phyloP scores from a whole-genome alignment of 2,113 vertebrate genomes.

The Grus americana region DNA sequence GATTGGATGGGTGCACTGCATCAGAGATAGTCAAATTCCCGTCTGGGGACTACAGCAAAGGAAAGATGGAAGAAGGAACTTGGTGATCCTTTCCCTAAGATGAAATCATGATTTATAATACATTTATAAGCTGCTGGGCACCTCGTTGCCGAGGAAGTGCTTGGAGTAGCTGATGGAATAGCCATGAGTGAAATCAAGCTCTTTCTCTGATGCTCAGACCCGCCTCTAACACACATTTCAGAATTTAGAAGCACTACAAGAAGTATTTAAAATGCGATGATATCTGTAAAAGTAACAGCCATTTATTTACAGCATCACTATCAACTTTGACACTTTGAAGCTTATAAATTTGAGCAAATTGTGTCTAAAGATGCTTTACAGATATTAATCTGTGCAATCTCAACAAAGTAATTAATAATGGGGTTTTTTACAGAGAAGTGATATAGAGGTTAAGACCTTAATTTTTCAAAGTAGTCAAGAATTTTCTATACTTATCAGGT shows the following conservation, averaged over 20 bases:
- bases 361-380: not conserved
- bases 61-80: not conserved
- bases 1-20: not conserved
- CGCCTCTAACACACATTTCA: not conserved
- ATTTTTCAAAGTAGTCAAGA: not conserved
- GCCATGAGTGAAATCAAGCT: not conserved
- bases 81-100: not conserved
- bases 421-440: not conserved
- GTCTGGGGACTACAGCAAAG: not conserved
- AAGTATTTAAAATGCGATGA: not conserved
- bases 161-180: not conserved
- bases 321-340: not conserved
- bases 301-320: not conserved
- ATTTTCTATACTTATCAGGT: not conserved
- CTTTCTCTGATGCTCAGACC: not conserved
- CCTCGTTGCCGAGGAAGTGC: not conserved
- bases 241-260: not conserved
- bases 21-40: not conserved
- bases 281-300: not conserved
- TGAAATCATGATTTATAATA: slow-evolving; percentile 6
- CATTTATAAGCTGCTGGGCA: not conserved
- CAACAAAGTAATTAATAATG: not conserved
- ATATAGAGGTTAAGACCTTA: not conserved
- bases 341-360: not conserved
- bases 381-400: not conserved